Percentiles rank a stretch among this genome's conserved stretches.
phyloP scores from a whole-genome alignment of 2,797 vertebrate genomes.

The Sebastes hopkinsi region DNA sequence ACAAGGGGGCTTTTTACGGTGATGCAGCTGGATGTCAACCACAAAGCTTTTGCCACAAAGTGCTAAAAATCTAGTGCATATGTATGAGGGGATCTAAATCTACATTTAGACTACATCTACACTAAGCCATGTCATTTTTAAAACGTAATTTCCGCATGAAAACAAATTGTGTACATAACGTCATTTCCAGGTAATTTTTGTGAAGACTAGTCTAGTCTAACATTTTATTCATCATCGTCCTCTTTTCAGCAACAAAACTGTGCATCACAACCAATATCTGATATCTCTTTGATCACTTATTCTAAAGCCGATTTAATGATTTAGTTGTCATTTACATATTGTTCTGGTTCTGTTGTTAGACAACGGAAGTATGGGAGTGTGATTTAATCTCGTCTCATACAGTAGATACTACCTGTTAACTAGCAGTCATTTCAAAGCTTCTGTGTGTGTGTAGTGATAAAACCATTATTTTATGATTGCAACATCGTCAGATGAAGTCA shows the following conservation, averaged over 20 bases:
- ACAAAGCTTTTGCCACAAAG: not conserved
- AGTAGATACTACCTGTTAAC: not conserved
- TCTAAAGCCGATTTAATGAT: not conserved
- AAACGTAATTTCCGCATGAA: not conserved
- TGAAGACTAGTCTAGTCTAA: not conserved
- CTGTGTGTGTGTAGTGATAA: not conserved
- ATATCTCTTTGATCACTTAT: not conserved
- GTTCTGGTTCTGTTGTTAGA: not conserved
- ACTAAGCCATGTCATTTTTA: not conserved
- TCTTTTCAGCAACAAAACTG: not conserved
- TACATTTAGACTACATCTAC: not conserved
- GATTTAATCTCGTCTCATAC: not conserved
- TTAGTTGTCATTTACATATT: not conserved
- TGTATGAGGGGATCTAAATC: not conserved
- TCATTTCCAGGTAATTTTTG: not conserved
- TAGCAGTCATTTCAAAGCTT: not conserved
- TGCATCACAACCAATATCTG: not conserved
- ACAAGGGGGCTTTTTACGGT: not conserved
- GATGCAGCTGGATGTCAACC: not conserved
- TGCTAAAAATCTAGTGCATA: not conserved
- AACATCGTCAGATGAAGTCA: not conserved
- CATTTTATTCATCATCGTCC: not conserved
- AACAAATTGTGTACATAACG: not conserved
- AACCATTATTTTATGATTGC: not conserved
- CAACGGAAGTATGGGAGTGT: not conserved